Evolutionary conservation across 2,797 vertebrate species (phyloP).

Genomic region (Margarornis squamiger): DNA sequence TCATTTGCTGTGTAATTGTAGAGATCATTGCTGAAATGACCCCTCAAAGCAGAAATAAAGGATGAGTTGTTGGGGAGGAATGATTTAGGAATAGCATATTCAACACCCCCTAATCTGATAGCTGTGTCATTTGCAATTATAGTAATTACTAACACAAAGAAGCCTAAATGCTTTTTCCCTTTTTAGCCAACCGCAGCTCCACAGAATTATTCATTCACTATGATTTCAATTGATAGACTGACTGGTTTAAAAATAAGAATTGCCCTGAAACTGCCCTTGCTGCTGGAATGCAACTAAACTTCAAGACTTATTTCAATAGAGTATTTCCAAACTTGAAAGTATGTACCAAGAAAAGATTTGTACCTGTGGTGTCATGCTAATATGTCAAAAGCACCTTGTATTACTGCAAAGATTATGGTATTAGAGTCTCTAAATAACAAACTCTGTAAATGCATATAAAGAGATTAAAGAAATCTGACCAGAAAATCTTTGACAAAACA

Average conservation of each 20-base stretch:
- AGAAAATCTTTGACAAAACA: background rate
- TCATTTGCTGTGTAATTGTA: background rate
- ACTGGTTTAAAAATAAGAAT: background rate
- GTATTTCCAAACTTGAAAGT: background rate
- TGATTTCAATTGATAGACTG: background rate
- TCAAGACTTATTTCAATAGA: background rate
- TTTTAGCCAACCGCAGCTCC: background rate
- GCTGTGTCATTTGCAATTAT: slow-evolving; percentile 3
- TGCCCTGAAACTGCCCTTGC: background rate
- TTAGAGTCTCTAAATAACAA: background rate
- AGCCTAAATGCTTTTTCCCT: background rate
- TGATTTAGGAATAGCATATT: background rate
- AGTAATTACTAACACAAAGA: slow-evolving; percentile 5
- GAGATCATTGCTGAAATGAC: background rate
- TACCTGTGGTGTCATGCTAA: background rate
- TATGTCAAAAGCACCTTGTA: background rate
- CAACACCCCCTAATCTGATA: background rate
- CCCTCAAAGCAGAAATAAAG: slow-evolving; percentile 16
- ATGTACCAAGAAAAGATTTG: background rate
- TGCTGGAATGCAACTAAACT: background rate
- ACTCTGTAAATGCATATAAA: background rate
- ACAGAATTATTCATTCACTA: background rate
- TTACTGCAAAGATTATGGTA: background rate
- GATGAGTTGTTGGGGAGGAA: background rate
- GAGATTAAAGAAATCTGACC: background rate